Base-by-base conservation (phyloP, 2,797 vertebrate genomes). In the Aulostomus chinensis region DNA sequence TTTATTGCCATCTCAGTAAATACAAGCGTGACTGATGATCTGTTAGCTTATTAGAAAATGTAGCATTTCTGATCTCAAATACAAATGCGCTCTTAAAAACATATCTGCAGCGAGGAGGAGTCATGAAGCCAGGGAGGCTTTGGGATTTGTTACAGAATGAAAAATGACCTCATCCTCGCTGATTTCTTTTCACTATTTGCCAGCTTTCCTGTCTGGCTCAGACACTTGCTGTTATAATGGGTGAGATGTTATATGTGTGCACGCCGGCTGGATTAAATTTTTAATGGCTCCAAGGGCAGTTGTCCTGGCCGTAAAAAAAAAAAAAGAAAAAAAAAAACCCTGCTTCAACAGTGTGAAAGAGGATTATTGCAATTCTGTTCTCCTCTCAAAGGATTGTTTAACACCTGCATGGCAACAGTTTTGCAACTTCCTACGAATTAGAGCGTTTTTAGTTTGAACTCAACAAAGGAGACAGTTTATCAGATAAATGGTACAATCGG, bases 241-340 rank as follows among this genome's bases (percentile, higher is more conserved):
- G 57, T 72, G 75, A 85, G 82, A 80, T 88, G 83, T 86, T 89
- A 86, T 86, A 88, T 81, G 82, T 82, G 80, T 30, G 28, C 81
- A 71, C 36, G 52, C 54, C 17, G 69, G 81, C 78, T 84, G 90
- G 89, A 91, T 91, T 89, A 87, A 28, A 90, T 89, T 89, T 91
- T 90, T 90, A 90, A 91, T 79, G 79, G 88, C 83, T 90, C 83
- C 81, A 76, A 84, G 81, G 86, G 81, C 87, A 78, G 80, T 78
- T 63, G 72, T 52, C 55, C 41, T 41, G 76, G 71, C 80, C 43
- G 54, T 90, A 87, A 88, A 89, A 84, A 73, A 18, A n/a, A n/a
- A n/a, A n/a, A n/a, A n/a, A n/a, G n/a, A n/a, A n/a, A n/a, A n/a
- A n/a, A n/a, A n/a, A n/a, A n/a, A n/a, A n/a, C n/a, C n/a, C 52